These are phyloP conservation scores for Rhabdornis inornatus DNA, from an alignment of 2,113 vertebrate species.

Conservation along the genomic window DNA sequence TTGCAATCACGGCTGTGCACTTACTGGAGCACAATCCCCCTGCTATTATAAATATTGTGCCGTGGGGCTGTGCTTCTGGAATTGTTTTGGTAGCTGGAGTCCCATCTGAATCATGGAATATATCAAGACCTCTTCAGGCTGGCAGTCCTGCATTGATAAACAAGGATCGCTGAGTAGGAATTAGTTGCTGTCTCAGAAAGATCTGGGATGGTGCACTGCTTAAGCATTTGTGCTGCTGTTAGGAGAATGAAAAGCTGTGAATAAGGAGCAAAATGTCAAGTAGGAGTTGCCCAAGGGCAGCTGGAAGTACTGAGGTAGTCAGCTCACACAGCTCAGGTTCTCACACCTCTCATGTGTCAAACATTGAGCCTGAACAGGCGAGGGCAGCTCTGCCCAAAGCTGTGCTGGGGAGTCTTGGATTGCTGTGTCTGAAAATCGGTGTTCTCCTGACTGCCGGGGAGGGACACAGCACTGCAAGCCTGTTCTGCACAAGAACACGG, in stretches of 20 bases:
- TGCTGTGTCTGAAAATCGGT: rapidly evolving
- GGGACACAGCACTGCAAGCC: not conserved
- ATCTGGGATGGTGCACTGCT: not conserved
- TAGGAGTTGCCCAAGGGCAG: not conserved
- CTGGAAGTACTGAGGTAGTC: not conserved
- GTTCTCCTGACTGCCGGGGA: not conserved
- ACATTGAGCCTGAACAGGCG: not conserved
- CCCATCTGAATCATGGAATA: not conserved
- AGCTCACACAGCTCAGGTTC: not conserved
- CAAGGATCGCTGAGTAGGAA: not conserved
- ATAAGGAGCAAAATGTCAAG: not conserved
- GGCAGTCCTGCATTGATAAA: not conserved
- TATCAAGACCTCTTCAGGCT: not conserved
- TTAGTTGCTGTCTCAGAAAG: not conserved
- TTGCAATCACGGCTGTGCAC: not conserved
- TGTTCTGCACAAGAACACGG: not conserved
- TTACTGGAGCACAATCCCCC: not conserved
- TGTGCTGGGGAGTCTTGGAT: not conserved
- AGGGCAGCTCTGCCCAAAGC: not conserved
- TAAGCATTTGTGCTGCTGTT: not conserved
- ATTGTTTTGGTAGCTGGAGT: not conserved
- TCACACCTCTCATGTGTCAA: not conserved
- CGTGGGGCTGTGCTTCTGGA: not conserved
- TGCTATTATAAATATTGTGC: not conserved
- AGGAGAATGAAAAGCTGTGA: not conserved